Evolutionary conservation across 2,888 invertebrate species (phyloP).

Genomic region (Cylloceria caligata): DNA sequence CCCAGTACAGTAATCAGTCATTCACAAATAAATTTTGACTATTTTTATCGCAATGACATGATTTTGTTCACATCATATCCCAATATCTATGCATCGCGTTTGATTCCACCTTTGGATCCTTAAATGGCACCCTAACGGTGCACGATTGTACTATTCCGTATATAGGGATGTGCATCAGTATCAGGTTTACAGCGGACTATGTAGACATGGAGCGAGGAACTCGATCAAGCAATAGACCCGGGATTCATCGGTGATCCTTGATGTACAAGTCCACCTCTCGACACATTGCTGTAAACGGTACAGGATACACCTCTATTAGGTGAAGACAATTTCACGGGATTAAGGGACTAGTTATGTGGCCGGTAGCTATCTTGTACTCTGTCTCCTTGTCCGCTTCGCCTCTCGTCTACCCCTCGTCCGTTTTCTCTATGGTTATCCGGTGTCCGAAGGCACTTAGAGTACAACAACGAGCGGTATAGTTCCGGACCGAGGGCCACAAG

Average conservation of each 20-base stretch:
- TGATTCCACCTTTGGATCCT: not conserved
- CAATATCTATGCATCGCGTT: not conserved
- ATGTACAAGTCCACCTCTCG: constrained; percentile 55
- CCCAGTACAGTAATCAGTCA: not conserved
- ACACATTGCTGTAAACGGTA: constrained; percentile 51
- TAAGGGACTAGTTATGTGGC: constrained; percentile 56
- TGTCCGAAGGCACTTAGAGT: constrained; percentile 45
- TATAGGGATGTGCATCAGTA: not conserved
- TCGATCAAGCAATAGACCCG: constrained; percentile 29
- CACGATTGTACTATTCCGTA: not conserved
- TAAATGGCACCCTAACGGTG: not conserved
- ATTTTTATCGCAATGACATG: not conserved
- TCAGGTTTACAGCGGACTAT: constrained; percentile 24
- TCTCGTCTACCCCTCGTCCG: not conserved
- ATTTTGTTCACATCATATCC: not conserved
- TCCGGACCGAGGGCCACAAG: constrained; percentile 45
- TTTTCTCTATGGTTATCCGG: constrained; percentile 13
- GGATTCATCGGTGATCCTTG: constrained; percentile 51
- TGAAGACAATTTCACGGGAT: constrained; percentile 62
- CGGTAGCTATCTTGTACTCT: constrained; percentile 3
- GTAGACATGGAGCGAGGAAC: not conserved
- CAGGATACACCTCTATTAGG: constrained; percentile 65
- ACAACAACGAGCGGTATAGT: constrained; percentile 27
- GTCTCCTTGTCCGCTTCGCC: not conserved
- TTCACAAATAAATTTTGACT: not conserved